Evolutionary conservation across 2,888 invertebrate genomes (phyloP).

Genomic region (Hydriomena furcata): DNA sequence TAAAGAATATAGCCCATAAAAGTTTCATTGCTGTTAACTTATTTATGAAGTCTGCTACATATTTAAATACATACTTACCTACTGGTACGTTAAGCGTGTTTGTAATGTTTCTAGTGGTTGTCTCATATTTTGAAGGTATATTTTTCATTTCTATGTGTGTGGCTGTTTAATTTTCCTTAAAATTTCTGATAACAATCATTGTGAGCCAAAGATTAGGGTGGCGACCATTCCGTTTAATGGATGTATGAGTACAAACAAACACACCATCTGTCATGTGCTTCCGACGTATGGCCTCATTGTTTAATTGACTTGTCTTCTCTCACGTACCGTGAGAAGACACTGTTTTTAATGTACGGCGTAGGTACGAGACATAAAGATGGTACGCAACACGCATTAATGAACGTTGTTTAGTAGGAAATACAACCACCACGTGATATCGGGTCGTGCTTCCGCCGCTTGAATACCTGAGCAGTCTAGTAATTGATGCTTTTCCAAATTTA

Average conservation of each 20-base stretch:
- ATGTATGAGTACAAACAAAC: constrained; percentile 45
- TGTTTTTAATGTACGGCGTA: constrained; percentile 27
- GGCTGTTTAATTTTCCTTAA: neutral
- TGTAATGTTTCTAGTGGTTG: constrained; percentile 24
- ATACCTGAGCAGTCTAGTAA: constrained; percentile 28
- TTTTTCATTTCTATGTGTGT: neutral
- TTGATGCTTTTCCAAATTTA: constrained; percentile 25
- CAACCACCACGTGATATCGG: constrained; percentile 26
- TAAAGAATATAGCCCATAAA: constrained; percentile 78
- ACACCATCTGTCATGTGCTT: constrained; percentile 66
- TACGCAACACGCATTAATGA: constrained; percentile 28
- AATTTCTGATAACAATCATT: constrained; percentile 19
- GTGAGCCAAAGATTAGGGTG: constrained; percentile 42
- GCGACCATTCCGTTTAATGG: constrained; percentile 38
- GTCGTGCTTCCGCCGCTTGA: constrained; percentile 25
- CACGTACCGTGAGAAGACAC: constrained; percentile 28
- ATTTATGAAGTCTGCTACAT: constrained; percentile 75
- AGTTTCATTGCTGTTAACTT: constrained; percentile 79
- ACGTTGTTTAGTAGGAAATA: constrained; percentile 25
- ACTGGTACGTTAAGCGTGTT: constrained; percentile 36
- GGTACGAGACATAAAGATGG: constrained; percentile 23
- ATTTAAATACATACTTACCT: constrained; percentile 66
- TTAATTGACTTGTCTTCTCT: constrained; percentile 62
- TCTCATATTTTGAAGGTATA: neutral
- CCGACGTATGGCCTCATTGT: constrained; percentile 56